These are phyloP conservation scores for Chelmon rostratus DNA, from an alignment of 2,797 vertebrate genomes.

Conservation along the genomic window DNA sequence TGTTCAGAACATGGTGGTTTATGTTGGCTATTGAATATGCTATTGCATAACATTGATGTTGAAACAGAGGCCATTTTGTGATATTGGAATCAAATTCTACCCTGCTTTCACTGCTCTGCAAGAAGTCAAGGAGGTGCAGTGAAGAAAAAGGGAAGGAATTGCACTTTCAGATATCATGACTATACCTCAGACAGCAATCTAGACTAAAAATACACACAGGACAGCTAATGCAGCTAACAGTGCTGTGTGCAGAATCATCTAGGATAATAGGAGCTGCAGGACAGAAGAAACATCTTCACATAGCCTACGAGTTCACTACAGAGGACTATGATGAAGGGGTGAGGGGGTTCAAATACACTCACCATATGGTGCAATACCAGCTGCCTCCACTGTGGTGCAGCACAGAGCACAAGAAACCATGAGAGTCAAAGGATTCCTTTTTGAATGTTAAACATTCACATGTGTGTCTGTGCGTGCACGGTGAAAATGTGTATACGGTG, in stretches of 20 bases:
- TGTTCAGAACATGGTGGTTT: too few species aligned
- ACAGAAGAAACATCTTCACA: conserved; percentile 33
- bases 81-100: conserved; percentile 2
- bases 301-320: conserved; percentile 47
- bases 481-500: conserved; percentile 25
- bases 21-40: too few species aligned
- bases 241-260: conserved; percentile 8
- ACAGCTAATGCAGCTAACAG: conserved; percentile 14
- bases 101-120: conserved; percentile 1
- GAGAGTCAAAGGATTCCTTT: conserved; percentile 63
- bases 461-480: background rate
- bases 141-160: background rate
- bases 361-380: conserved; percentile 86
- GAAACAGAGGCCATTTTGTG: conserved; percentile 6
- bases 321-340: conserved; percentile 39
- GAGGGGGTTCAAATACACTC: conserved; percentile 73
- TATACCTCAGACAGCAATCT: background rate
- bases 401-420: conserved; percentile 82
- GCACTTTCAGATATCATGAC: background rate
- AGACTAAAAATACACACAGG: conserved; percentile 17
- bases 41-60: background rate
- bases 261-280: conserved; percentile 4
- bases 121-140: background rate
- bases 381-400: conserved; percentile 87
- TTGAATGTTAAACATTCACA: conserved; percentile 54